Evolutionary conservation across 2,888 invertebrate species (phyloP), one percentile per base, ranked within the genome.

Genomic region (Caradrina kadenii): DNA sequence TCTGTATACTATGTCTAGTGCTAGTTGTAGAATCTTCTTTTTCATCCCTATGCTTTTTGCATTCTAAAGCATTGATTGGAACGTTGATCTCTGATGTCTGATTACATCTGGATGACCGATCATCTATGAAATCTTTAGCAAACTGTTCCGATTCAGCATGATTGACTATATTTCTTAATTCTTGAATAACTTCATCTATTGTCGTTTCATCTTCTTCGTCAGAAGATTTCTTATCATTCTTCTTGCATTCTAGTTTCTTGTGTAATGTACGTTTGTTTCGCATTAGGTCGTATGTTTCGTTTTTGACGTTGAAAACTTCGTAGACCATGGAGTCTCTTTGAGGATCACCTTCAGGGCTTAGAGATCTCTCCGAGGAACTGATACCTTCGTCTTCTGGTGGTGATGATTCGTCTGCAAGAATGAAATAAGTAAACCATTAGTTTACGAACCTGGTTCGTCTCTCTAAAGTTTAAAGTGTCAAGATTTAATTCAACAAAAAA

Each of bases 381-480:
- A 98, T 98, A 8, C 98, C 98, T 96, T 98, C 98, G 87, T 98
- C 98, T 93, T 98, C 98, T 50, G 98, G 97, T 80, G 98, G 98
- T 8, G 98, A 97, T 53, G 97, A 97, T 86, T 96, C 97, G 85
- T 96, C 97, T 97, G 87, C 3, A 94, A 95, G 2, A 50, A 0
- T 22, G 73, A 70, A 65, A 60, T 59, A 69, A 45, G n/a, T 39
- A 42, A 86, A 96, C 96, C 96, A 17, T 45, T 45, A 45, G 45
- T 45, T 45, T 17, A 17, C 10, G 10, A 10, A 17, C 6, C n/a
- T 17, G 1, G 2, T n/a, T 48, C 6, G 7, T 48, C 4, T 4
- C 17, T n/a, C n/a, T n/a, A 6, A 7, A n/a, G 8, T 4, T n/a
- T 39, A 13, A 13, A 1, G 39, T 11, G 39, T 13, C 1, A 11